Evolutionary conservation across 2,888 invertebrate genomes (phyloP).

Genomic region (Chydorus sphaericus): DNA sequence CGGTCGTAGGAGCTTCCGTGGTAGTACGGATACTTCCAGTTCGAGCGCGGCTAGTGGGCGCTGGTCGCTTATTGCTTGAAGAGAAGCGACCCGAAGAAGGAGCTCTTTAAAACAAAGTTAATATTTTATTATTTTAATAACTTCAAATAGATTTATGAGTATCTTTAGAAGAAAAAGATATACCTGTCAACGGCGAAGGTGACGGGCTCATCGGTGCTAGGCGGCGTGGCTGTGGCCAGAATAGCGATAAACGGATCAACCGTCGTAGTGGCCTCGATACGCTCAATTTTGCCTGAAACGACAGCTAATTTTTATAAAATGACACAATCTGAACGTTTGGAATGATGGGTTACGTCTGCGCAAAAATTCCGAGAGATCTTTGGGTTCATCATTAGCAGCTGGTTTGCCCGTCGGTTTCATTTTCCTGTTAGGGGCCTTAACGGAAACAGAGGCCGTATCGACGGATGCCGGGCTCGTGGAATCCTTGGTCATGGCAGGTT

Average conservation of each 20-base stretch:
- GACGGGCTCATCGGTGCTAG: background rate
- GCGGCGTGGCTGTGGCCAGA: background rate
- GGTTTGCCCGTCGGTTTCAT: background rate
- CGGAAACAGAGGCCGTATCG: background rate
- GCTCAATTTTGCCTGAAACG: background rate
- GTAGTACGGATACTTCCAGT: background rate
- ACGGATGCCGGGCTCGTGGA: background rate
- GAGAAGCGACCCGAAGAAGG: background rate
- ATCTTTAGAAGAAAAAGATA: background rate
- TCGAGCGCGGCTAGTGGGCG: background rate
- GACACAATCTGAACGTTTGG: background rate
- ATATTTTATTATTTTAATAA: too few species aligned
- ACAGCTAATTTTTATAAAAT: background rate
- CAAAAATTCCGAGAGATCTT: background rate
- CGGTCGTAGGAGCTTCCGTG: background rate
- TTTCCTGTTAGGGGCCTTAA: background rate
- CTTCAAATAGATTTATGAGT: too few species aligned
- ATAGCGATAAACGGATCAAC: background rate
- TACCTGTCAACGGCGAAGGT: background rate
- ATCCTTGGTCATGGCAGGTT: too few species aligned
- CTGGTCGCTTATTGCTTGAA: background rate
- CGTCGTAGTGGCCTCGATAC: background rate
- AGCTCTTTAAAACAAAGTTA: background rate
- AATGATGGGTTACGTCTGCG: background rate
- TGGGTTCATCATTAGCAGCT: background rate